Conservation (phyloP, 2,113 vertebrate species). For the Colaptes auratus region DNA sequence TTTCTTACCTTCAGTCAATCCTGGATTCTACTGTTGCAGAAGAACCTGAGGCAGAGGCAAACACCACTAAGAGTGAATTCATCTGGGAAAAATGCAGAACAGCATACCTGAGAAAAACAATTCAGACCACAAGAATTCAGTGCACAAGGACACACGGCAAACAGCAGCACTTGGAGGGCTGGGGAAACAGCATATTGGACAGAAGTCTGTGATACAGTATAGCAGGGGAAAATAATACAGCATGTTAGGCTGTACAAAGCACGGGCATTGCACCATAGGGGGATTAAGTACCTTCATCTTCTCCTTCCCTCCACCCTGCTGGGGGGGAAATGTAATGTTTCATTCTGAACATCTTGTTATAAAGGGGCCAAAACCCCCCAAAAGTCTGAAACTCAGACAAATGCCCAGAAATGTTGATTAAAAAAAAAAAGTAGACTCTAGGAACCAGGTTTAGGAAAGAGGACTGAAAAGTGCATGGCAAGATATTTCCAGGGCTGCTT, state of each 20-base stretch:
- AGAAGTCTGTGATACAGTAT: neutral
- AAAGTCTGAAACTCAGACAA: neutral
- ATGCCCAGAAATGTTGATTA: neutral
- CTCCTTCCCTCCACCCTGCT: neutral
- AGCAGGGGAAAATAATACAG: neutral
- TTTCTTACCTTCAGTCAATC: neutral
- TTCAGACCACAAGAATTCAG: constrained; percentile 37
- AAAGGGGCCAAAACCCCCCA: neutral
- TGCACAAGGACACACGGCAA: neutral
- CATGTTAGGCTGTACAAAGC: neutral
- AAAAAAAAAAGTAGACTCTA: neutral
- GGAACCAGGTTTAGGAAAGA: neutral
- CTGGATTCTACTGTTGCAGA: neutral
- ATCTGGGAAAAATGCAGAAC: constrained; percentile 11
- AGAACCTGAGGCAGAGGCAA: neutral
- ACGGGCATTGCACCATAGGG: neutral
- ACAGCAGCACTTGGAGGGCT: neutral
- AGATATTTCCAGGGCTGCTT: neutral
- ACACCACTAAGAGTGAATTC: neutral
- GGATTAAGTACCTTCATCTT: neutral
- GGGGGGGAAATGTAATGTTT: neutral
- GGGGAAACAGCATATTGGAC: neutral
- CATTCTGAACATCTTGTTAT: neutral
- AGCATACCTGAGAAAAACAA: constrained; percentile 29
- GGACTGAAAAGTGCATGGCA: neutral